Conservation (phyloP, 2,113 vertebrate species). For the Dicentrarchus labrax region DNA sequence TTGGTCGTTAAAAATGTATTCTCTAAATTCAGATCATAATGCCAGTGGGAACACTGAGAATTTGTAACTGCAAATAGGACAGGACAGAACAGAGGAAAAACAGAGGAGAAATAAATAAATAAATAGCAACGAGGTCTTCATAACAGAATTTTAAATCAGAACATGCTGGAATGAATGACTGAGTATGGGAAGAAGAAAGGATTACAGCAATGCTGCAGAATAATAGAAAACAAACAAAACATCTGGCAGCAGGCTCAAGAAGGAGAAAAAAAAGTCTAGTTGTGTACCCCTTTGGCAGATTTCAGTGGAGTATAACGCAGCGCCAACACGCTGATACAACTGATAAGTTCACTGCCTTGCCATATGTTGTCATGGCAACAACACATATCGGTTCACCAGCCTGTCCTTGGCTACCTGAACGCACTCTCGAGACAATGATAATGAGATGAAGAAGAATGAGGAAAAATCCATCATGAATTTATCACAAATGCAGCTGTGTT, state of each 20-base stretch:
- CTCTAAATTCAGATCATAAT: conserved; percentile 10
- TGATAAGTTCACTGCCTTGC: conserved; percentile 19
- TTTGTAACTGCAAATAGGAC: neutral
- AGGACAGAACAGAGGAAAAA: neutral
- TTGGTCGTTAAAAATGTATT: conserved; percentile 1
- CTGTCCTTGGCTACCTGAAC: conserved; percentile 50
- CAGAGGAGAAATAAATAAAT: neutral
- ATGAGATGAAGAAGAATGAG: conserved; percentile 52
- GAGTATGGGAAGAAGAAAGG: neutral
- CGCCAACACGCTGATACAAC: neutral
- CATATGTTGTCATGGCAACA: conserved; percentile 69
- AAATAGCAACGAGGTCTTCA: neutral
- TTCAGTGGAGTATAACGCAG: neutral
- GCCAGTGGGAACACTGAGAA: neutral
- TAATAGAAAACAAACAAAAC: neutral
- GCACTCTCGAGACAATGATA: neutral
- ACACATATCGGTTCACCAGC: neutral
- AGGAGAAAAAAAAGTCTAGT: neutral
- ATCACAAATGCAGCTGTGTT: conserved; percentile 7
- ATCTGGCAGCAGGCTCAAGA: neutral
- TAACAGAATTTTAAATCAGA: conserved; percentile 12
- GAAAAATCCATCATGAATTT: conserved; percentile 36
- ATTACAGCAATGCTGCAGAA: neutral
- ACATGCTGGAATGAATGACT: neutral
- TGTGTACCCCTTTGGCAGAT: conserved; percentile 7